Evolutionary conservation across 1,140 invertebrate genomes (phyloP), one percentile per base, ranked within the genome.

Genomic region (Heliothis subflexa): DNA sequence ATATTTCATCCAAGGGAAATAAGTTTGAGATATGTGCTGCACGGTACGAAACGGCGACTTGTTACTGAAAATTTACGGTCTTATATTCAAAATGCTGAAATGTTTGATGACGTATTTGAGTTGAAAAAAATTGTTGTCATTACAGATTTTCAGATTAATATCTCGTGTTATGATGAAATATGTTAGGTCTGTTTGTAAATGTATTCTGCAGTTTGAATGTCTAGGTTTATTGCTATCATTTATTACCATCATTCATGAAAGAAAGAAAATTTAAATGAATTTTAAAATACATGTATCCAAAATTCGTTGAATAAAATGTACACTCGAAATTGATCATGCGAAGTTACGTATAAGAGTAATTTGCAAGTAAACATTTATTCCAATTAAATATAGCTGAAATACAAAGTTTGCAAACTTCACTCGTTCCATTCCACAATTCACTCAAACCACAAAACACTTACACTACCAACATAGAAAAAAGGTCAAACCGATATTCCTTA

Each of bases 1-100:
- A 94, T 95, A 94, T 94, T 94, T 95, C 94, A 95, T 94, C 88
- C 87, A 83, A 84, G 86, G 85, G 90, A 90, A 93, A 94, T 95
- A 94, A 93, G 91, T 93, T 85, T 87, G 87, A 94, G 90, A 93
- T 93, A 91, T 86, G 85, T 70, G 82, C 73, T 80, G 61, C 72
- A 66, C 80, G 82, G 86, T 85, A 83, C 86, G 66, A 82, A 81
- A 84, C 74, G 62, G 50, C 74, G 74, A 68, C 57, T 62, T 75
- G 73, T 75, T 75, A 62, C 73, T 62, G 73, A 61, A 75, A 68
- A 77, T 68, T 77, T 77, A 77, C 61, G 74, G 14, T 47, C 61
- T 68, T 70, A 59, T 78, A 70, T 74, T 74, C 59, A 79, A 74
- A 64, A 73, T 79, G 71, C 66, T 79, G 71, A 28, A 55, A 73